Conservation (phyloP, 2,888 invertebrate genomes). For the Petrophora chlorosata region DNA sequence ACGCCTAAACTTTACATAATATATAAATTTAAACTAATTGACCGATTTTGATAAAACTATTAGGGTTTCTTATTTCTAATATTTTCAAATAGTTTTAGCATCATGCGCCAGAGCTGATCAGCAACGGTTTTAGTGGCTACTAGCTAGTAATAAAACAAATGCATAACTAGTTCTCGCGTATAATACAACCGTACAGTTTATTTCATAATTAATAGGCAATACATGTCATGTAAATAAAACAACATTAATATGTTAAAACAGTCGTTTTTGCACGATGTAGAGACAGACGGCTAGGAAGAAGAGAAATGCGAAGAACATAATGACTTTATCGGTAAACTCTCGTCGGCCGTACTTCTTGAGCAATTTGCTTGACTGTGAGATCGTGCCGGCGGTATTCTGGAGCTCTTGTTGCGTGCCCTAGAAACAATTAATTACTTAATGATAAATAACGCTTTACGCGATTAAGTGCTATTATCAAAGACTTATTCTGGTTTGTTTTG, state of each 20-base stretch:
- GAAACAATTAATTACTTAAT: conserved; percentile 35
- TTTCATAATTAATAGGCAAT: conserved; percentile 14
- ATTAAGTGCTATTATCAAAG: too few relatives aligned
- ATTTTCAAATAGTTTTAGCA: too few relatives aligned
- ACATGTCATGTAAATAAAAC: conserved; percentile 18
- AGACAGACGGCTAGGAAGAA: conserved; percentile 96
- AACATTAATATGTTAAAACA: conserved; percentile 81
- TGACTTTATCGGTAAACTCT: conserved; percentile 97
- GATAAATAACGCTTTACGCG: too few relatives aligned
- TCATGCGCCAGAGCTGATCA: too few relatives aligned
- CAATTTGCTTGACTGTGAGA: conserved; percentile 94
- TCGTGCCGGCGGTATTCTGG: conserved; percentile 92
- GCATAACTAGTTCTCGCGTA: neutral
- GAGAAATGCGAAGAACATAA: conserved; percentile 93
- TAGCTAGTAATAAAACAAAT: conserved; percentile 6
- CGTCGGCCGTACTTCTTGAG: conserved; percentile 96
- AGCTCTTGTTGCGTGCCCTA: conserved; percentile 92
- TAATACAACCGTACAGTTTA: conserved; percentile 11
- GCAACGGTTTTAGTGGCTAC: too few relatives aligned
- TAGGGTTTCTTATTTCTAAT: too few relatives aligned
- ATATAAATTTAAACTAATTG: too few relatives aligned
- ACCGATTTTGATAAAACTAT: too few relatives aligned
- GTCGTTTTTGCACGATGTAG: conserved; percentile 95
- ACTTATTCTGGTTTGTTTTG: too few relatives aligned
- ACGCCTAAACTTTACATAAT: too few relatives aligned